Evolutionary conservation across 2,113 vertebrate genomes (phyloP).

Genomic region (Heterochromis multidens): DNA sequence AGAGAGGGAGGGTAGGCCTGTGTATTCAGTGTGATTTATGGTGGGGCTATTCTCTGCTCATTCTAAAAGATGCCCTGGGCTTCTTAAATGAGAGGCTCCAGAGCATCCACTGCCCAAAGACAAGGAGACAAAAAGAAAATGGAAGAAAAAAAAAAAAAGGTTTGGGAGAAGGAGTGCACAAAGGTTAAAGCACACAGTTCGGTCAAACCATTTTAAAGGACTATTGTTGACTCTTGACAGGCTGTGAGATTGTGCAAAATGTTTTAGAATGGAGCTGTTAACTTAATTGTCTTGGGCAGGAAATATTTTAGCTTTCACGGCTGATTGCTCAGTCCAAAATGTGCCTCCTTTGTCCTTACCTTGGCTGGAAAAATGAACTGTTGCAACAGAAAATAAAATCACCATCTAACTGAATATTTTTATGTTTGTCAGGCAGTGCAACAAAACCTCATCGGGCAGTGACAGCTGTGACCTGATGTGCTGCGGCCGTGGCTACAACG

Average conservation of each 20-base stretch:
- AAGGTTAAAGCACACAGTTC: conserved; percentile 31
- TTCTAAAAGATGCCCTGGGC: conserved; percentile 41
- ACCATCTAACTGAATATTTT: not conserved
- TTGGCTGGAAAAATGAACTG: not conserved
- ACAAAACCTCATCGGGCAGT: conserved; percentile 93
- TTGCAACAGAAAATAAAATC: not conserved
- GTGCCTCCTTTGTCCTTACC: not conserved
- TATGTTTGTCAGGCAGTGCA: conserved; percentile 85
- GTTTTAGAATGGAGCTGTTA: conserved; percentile 33
- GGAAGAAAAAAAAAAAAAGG: conserved; percentile 36
- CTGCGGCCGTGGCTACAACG: conserved; percentile 97
- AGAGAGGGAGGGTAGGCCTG: conserved; percentile 44
- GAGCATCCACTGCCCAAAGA: conserved; percentile 22
- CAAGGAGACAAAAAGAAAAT: conserved; percentile 30
- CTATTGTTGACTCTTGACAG: conserved; percentile 20
- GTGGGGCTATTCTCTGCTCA: conserved; percentile 55
- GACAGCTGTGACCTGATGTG: conserved; percentile 99
- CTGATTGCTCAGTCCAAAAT: not conserved
- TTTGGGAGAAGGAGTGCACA: conserved; percentile 40
- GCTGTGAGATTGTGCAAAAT: not conserved
- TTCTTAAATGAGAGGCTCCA: conserved; percentile 35
- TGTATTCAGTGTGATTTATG: conserved; percentile 66
- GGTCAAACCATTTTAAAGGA: conserved; percentile 42
- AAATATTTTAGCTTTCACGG: not conserved
- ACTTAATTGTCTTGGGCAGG: not conserved